These are phyloP conservation scores for Ictalurus punctatus DNA, from an alignment of 2,113 vertebrate genomes.

Conservation along the genomic window DNA sequence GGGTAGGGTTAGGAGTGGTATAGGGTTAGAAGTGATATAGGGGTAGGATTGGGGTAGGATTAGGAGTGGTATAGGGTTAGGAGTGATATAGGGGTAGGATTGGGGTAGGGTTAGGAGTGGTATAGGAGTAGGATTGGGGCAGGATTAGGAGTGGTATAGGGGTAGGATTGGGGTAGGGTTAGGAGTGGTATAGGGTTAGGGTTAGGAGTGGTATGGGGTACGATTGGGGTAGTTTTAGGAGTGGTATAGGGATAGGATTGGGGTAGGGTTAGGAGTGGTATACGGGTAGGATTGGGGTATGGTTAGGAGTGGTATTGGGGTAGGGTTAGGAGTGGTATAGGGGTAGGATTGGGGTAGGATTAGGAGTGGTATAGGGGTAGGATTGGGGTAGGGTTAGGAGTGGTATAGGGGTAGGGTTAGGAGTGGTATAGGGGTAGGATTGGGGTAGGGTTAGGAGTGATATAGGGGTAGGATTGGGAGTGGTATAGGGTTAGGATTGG, in stretches of 20 bases:
- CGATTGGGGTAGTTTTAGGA: neutral
- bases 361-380: neutral
- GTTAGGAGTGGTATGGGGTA: neutral
- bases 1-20: neutral
- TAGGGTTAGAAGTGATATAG: neutral
- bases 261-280: neutral
- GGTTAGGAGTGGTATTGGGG: neutral
- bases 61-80: neutral
- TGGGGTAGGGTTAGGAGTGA: neutral
- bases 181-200: neutral
- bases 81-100: neutral
- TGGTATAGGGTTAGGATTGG: too few species aligned
- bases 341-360: neutral
- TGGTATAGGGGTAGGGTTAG: neutral
- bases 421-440: neutral
- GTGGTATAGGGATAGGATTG: neutral
- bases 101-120: neutral
- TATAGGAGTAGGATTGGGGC: neutral
- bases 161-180: too few species aligned
- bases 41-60: neutral
- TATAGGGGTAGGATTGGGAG: neutral
- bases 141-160: neutral
- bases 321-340: neutral
- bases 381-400: neutral
- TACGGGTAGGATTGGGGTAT: neutral